These are phyloP conservation scores for Scaptomyza hsui DNA, from an alignment of 1,140 invertebrate genomes.

Conservation along the genomic window DNA sequence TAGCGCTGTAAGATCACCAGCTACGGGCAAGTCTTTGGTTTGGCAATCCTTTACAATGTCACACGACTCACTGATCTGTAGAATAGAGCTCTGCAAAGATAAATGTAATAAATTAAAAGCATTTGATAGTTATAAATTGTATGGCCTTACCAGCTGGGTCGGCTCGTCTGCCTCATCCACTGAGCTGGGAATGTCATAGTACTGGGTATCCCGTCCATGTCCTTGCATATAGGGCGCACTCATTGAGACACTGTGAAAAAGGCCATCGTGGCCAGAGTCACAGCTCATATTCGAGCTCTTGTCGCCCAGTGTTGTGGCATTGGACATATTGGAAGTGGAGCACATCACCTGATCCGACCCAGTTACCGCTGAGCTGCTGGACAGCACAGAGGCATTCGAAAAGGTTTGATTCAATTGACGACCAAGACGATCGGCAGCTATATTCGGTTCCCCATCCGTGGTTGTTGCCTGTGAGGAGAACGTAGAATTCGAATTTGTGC, in stretches of 20 bases:
- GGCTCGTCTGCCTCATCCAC: constrained; percentile 64
- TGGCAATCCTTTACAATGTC: constrained; percentile 40
- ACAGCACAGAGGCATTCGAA: constrained; percentile 69
- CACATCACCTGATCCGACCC: constrained; percentile 58
- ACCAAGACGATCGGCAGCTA: constrained; percentile 27
- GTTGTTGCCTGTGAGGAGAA: constrained; percentile 51
- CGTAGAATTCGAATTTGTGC: constrained; percentile 60
- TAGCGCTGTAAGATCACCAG: constrained; percentile 47
- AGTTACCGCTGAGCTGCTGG: constrained; percentile 60
- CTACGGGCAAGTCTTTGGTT: constrained; percentile 64
- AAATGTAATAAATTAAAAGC: too few relatives aligned
- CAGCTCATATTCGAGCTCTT: constrained; percentile 73
- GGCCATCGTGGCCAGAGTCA: constrained; percentile 76
- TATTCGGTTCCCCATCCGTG: constrained; percentile 44
- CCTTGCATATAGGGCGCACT: constrained; percentile 50
- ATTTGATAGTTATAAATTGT: not conserved
- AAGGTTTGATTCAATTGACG: constrained; percentile 73
- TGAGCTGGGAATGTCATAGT: constrained; percentile 73
- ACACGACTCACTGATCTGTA: constrained; percentile 52
- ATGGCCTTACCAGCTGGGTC: constrained; percentile 45
- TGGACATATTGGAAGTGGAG: constrained; percentile 51
- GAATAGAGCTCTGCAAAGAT: constrained; percentile 44
- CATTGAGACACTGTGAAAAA: constrained; percentile 76
- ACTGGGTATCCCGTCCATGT: constrained; percentile 43
- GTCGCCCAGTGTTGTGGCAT: constrained; percentile 62